Evolutionary conservation across 2,797 vertebrate species (phyloP).

Genomic region (Acomys russatus): DNA sequence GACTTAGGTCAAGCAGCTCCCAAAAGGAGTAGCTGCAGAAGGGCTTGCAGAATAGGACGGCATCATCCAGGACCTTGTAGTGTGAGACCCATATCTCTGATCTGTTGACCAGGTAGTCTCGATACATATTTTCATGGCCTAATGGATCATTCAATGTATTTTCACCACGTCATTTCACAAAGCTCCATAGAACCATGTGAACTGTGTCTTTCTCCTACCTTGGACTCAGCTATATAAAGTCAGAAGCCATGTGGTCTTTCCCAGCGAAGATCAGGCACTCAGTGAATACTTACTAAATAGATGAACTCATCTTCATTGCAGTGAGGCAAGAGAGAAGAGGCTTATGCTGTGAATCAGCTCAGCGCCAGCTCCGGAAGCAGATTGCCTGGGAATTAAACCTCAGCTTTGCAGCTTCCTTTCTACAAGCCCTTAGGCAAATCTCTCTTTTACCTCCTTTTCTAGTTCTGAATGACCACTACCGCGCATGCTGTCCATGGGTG

Average conservation of each 20-base stretch:
- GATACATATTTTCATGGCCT: too few species aligned
- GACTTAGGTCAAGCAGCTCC: not conserved
- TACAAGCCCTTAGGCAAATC: not conserved
- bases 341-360: not conserved
- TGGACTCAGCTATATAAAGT: constrained; percentile 17
- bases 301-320: not conserved
- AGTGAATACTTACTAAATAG: constrained; percentile 53
- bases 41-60: not conserved
- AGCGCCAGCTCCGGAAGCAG: not conserved
- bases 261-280: not conserved
- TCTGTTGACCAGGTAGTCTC: not conserved
- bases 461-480: not conserved
- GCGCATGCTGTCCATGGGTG: not conserved
- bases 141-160: not conserved
- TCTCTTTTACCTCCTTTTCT: not conserved
- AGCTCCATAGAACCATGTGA: not conserved
- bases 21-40: not conserved
- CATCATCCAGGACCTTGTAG: not conserved
- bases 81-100: not conserved
- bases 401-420: not conserved
- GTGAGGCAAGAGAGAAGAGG: constrained; percentile 1
- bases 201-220: not conserved
- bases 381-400: not conserved
- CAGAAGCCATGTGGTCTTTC: not conserved
- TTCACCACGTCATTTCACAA: not conserved